These are phyloP conservation scores for Platycnemis pennipes DNA, from an alignment of 2,888 invertebrate genomes.

Conservation along the genomic window DNA sequence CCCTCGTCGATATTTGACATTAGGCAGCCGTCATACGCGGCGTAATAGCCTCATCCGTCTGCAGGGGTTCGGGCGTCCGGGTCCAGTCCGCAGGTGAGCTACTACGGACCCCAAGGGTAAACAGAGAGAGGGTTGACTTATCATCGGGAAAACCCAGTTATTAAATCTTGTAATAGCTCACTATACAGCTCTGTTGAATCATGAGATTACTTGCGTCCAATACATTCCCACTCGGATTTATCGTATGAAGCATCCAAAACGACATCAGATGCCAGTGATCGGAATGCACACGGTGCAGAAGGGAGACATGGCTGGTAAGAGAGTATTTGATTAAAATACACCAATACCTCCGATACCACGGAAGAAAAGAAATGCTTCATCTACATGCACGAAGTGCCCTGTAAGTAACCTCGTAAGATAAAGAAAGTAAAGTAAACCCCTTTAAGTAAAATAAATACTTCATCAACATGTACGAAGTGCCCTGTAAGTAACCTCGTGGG, in stretches of 20 bases:
- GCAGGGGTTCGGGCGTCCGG: background rate
- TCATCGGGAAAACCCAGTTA: background rate
- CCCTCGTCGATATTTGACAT: background rate
- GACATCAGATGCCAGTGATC: background rate
- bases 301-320: too few species aligned
- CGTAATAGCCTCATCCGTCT: background rate
- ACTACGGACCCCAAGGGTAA: background rate
- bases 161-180: background rate
- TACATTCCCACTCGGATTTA: background rate
- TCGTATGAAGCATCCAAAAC: background rate
- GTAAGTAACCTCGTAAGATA: too few species aligned
- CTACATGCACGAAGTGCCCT: too few species aligned
- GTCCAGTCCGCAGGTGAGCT: background rate
- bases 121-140: background rate
- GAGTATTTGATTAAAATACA: too few species aligned
- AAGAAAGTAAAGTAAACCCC: too few species aligned
- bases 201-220: background rate
- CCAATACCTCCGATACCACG: too few species aligned
- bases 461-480: too few species aligned
- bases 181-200: background rate
- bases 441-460: too few species aligned
- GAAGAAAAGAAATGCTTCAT: too few species aligned
- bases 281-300: too few species aligned
- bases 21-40: background rate
- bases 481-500: too few species aligned